Evolutionary conservation across 1,140 invertebrate genomes (phyloP).

Genomic region (Dendrolimus kikuchii): DNA sequence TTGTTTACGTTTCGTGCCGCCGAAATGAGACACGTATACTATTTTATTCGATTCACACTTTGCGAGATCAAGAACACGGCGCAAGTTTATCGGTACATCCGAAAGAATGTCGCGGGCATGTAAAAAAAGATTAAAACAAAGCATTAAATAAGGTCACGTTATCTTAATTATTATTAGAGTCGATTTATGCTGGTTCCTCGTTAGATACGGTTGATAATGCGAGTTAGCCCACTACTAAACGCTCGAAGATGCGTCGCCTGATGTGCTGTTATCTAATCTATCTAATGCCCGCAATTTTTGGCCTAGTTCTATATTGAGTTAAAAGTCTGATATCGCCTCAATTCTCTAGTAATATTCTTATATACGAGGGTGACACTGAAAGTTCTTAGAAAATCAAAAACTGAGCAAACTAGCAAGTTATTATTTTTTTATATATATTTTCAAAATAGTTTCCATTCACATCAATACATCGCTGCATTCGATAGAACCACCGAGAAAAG

Average conservation of each 20-base stretch:
- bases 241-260: conserved; percentile 1
- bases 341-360: no score
- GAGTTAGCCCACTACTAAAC: background rate
- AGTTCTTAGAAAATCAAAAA: no score
- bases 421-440: no score
- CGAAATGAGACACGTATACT: conserved; percentile 22
- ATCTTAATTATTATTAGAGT: conserved; percentile 25
- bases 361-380: no score
- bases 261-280: conserved; percentile 20
- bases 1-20: conserved; percentile 37
- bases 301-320: no score
- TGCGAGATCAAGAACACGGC: no score
- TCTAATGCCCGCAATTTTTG: conserved; percentile 4
- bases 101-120: conserved; percentile 1
- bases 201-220: conserved; percentile 4
- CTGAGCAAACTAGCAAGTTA: no score
- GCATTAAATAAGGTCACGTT: conserved; percentile 28
- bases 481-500: no score
- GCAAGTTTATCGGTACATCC: conserved; percentile 8
- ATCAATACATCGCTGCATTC: no score
- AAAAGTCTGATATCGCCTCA: no score
- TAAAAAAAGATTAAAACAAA: conserved; percentile 12
- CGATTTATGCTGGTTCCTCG: conserved; percentile 12
- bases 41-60: conserved; percentile 18
- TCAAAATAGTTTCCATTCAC: no score